These are phyloP conservation scores for Julus scandinavius DNA, from an alignment of 2,888 invertebrate genomes.

Conservation along the genomic window DNA sequence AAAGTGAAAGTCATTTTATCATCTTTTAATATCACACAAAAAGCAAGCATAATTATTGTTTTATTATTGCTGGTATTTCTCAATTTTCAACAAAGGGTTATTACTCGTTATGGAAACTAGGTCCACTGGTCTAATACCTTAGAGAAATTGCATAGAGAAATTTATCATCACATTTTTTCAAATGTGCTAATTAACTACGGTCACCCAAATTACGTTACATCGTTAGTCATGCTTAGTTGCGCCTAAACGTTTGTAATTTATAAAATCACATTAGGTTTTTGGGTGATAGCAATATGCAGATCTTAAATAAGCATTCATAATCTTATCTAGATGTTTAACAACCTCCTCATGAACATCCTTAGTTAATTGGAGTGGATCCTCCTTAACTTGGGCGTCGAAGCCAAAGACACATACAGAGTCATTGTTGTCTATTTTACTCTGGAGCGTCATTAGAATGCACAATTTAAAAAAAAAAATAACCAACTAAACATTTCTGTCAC, in stretches of 20 bases:
- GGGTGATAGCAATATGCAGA: neutral
- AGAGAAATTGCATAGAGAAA: neutral
- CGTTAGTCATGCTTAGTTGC: conserved; percentile 6
- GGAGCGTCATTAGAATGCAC: too few relatives aligned
- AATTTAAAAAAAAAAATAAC: neutral
- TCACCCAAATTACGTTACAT: neutral
- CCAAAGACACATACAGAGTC: neutral
- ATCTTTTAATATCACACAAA: neutral
- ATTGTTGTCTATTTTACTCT: too few relatives aligned
- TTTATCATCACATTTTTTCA: neutral
- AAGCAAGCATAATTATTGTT: neutral
- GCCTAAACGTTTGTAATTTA: neutral
- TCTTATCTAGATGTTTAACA: conserved; percentile 20
- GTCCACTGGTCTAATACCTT: neutral
- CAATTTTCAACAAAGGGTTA: neutral
- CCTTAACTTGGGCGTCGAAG: neutral
- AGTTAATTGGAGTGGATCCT: neutral
- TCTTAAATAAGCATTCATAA: neutral
- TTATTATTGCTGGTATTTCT: neutral
- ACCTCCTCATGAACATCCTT: neutral
- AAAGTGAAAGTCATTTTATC: neutral
- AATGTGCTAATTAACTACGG: neutral
- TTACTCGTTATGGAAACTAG: neutral
- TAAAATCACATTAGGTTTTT: neutral
- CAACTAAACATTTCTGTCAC: neutral